Evolutionary conservation across 2,888 invertebrate genomes (phyloP).

Genomic region (Tachina fera): DNA sequence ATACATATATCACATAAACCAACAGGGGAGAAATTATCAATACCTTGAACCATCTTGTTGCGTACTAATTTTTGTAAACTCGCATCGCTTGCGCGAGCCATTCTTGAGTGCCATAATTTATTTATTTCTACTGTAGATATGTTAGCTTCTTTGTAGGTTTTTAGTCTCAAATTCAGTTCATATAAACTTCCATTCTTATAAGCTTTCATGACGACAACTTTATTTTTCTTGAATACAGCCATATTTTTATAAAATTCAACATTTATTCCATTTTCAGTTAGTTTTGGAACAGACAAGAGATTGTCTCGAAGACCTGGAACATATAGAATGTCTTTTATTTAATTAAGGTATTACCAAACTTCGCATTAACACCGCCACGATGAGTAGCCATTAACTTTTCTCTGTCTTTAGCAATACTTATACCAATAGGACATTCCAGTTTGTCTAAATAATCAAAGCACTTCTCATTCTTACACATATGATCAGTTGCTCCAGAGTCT

Average conservation of each 20-base stretch:
- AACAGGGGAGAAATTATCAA: conserved; percentile 22
- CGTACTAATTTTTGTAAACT: too few relatives aligned
- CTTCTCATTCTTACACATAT: too few relatives aligned
- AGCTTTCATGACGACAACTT: neutral
- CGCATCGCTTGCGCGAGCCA: too few relatives aligned
- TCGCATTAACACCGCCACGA: neutral
- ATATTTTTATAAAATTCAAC: neutral
- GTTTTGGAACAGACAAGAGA: neutral
- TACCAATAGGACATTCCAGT: too few relatives aligned
- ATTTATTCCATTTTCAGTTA: neutral
- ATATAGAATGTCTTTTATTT: neutral
- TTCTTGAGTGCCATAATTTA: too few relatives aligned
- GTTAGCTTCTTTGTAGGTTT: too few relatives aligned
- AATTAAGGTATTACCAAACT: neutral
- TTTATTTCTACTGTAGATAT: too few relatives aligned
- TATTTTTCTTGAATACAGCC: neutral
- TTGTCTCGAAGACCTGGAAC: neutral
- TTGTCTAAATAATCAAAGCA: too few relatives aligned
- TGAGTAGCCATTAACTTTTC: neutral
- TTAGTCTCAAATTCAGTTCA: neutral
- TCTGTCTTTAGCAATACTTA: neutral
- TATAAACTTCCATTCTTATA: neutral
- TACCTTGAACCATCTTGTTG: too few relatives aligned
- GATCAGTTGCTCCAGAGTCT: too few relatives aligned
- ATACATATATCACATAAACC: conserved; percentile 38